A percentile compares a stretch with the other conserved stretches of the same genome.
phyloP scores from a whole-genome alignment of 2,113 vertebrate species.

The Acanthochromis polyacanthus region DNA sequence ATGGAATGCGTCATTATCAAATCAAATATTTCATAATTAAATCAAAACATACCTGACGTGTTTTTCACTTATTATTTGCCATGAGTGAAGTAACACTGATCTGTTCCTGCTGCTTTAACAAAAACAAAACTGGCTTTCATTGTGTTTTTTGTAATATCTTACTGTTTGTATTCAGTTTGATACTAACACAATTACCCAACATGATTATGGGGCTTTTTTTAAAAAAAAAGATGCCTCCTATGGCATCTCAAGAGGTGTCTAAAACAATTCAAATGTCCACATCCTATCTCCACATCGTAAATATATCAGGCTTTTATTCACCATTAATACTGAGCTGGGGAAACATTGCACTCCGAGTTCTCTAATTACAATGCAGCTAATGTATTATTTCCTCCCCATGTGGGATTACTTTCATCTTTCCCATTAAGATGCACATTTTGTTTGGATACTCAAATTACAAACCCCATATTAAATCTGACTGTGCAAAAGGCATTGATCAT shows the following conservation, averaged over 20 bases:
- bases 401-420: constrained; percentile 83
- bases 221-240: constrained; percentile 40
- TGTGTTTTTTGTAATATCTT: not conserved
- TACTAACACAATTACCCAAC: constrained; percentile 28
- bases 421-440: constrained; percentile 86
- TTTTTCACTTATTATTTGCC: constrained; percentile 48
- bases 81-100: constrained; percentile 24
- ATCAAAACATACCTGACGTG: constrained; percentile 42
- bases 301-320: constrained; percentile 74
- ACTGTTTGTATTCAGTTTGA: constrained; percentile 24
- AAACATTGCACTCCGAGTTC: constrained; percentile 78
- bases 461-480: constrained; percentile 84
- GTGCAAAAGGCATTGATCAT: constrained; percentile 86
- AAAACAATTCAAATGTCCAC: constrained; percentile 57
- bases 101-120: constrained; percentile 33
- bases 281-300: constrained; percentile 63
- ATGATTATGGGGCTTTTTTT: constrained; percentile 10
- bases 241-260: constrained; percentile 61
- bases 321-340: constrained; percentile 70
- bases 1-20: constrained; percentile 45
- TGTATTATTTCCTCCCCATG: constrained; percentile 80
- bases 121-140: not conserved
- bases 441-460: constrained; percentile 85
- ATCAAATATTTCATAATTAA: constrained; percentile 52
- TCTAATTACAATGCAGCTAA: constrained; percentile 85